Conservation (phyloP, 1,140 invertebrate genomes). For the Anthonomus grandis region DNA sequence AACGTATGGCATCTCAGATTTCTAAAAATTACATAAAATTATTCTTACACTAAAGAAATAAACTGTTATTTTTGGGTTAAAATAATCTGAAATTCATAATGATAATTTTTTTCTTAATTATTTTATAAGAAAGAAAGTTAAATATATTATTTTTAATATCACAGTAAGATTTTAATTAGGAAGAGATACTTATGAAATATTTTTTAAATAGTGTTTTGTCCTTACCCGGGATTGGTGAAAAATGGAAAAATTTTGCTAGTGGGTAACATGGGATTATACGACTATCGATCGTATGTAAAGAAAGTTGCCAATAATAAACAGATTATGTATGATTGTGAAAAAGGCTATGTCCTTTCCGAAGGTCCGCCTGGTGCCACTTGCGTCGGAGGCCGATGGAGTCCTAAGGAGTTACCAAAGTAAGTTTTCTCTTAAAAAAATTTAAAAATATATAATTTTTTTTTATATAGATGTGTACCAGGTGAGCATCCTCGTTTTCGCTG, state of each 20-base stretch:
- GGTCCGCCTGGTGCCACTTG: constrained; percentile 93
- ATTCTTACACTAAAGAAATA: neutral
- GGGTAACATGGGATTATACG: constrained; percentile 95
- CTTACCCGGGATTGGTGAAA: constrained; percentile 86
- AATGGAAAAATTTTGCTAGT: constrained; percentile 92
- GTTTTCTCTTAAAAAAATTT: neutral
- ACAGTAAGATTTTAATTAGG: too few relatives aligned
- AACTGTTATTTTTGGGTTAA: neutral
- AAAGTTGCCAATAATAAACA: constrained; percentile 90
- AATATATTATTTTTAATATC: too few relatives aligned
- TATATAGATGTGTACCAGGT: constrained; percentile 66
- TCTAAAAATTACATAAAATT: too few relatives aligned
- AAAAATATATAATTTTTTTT: neutral
- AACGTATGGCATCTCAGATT: too few relatives aligned
- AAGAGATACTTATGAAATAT: neutral
- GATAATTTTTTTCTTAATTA: too few relatives aligned
- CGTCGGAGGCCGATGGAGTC: constrained; percentile 85
- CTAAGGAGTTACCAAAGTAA: constrained; percentile 69
- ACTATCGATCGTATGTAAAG: constrained; percentile 92
- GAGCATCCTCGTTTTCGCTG: constrained; percentile 79
- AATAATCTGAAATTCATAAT: too few relatives aligned
- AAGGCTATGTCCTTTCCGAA: constrained; percentile 79
- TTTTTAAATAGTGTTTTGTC: constrained; percentile 76
- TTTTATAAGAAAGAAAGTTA: too few relatives aligned
- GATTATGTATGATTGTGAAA: constrained; percentile 95